Evolutionary conservation across 2,113 vertebrate species (phyloP).

Genomic region (Mobula hypostoma): DNA sequence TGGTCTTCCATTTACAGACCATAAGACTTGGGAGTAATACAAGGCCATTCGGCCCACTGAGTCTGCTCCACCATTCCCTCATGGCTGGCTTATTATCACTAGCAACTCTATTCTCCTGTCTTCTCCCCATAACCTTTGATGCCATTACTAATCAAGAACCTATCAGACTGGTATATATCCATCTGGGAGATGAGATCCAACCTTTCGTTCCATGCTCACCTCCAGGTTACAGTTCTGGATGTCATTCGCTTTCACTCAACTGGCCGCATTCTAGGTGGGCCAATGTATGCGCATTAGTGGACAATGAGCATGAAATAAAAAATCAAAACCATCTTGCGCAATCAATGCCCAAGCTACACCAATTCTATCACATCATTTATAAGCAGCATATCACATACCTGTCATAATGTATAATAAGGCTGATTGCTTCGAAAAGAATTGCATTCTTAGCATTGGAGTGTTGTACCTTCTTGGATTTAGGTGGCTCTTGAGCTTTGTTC

Average conservation of each 20-base stretch:
- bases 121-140: too few relatives aligned
- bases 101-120: too few relatives aligned
- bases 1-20: neutral
- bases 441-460: conserved; percentile 91
- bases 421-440: conserved; percentile 83
- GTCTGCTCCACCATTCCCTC: too few relatives aligned
- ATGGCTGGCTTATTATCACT: too few relatives aligned
- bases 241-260: neutral
- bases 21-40: too few relatives aligned
- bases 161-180: neutral
- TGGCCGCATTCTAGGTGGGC: too few relatives aligned
- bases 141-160: too few relatives aligned
- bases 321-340: neutral
- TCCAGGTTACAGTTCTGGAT: neutral
- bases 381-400: conserved; percentile 50
- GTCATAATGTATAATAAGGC: conserved; percentile 84
- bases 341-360: neutral
- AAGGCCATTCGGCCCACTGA: too few relatives aligned
- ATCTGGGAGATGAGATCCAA: neutral
- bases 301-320: too few relatives aligned
- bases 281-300: neutral
- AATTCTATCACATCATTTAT: neutral
- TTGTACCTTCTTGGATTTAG: conserved; percentile 93
- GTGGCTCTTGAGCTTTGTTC: conserved; percentile 87
- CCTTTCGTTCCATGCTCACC: too few relatives aligned